A percentile compares a stretch with the other conserved stretches of the same genome.
Evolutionary conservation across 2,797 vertebrate genomes (phyloP).

Genomic region (Pangasius larnaudii): DNA sequence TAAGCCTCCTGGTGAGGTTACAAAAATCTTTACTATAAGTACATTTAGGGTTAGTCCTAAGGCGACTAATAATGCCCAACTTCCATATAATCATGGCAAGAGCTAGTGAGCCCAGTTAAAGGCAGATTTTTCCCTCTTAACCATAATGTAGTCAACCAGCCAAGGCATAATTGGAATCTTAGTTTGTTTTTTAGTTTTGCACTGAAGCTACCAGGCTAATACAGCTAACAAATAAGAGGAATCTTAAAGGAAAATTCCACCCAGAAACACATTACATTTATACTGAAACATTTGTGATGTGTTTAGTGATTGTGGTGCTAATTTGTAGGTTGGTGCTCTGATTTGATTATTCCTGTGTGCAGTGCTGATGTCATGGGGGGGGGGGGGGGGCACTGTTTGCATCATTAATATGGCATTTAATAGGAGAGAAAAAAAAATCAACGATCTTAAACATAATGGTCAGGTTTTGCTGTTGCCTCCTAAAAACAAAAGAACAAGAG

Average conservation of each 20-base stretch:
- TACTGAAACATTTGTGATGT: not conserved
- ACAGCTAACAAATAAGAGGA: not conserved
- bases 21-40: conserved; percentile 64
- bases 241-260: not conserved
- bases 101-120: not conserved
- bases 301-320: not conserved
- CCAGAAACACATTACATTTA: not conserved
- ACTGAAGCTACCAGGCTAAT: not conserved
- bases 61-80: conserved; percentile 50
- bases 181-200: not conserved
- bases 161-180: not conserved
- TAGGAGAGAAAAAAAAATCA: no score
- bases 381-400: no score
- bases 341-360: not conserved
- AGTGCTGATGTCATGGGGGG: not conserved
- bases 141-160: not conserved
- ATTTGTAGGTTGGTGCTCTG: not conserved
- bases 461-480: not conserved
- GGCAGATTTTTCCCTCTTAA: not conserved
- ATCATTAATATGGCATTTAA: not conserved
- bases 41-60: conserved; percentile 58
- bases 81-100: conserved; percentile 26
- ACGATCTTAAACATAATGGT: not conserved
- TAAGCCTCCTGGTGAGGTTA: conserved; percentile 53
- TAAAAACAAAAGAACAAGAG: not conserved